These are phyloP conservation scores for Ceratotherium simum DNA, from an alignment of 2,113 vertebrate species.

Conservation along the genomic window DNA sequence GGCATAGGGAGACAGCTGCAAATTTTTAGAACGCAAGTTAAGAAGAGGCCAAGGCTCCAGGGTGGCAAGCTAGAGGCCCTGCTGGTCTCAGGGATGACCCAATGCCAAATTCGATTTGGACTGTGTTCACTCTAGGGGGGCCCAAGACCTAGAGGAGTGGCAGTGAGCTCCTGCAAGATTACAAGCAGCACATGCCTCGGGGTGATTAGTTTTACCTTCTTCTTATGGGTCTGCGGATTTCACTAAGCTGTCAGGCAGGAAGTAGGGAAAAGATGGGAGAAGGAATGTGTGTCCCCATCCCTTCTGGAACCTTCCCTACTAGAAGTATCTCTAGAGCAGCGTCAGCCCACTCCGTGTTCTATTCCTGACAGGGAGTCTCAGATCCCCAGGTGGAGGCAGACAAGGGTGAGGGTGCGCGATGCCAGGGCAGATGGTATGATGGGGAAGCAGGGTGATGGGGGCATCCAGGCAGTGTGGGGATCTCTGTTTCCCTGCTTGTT, in stretches of 20 bases:
- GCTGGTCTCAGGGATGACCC: background rate
- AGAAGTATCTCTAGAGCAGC: background rate
- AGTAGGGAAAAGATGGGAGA: background rate
- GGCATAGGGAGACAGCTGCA: rapidly evolving
- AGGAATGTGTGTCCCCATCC: too few relatives aligned
- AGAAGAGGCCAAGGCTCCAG: background rate
- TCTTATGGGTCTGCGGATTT: rapidly evolving
- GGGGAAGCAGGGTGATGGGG: background rate
- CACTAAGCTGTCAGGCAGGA: background rate
- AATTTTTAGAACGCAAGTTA: background rate
- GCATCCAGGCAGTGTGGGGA: rapidly evolving
- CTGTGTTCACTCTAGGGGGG: rapidly evolving
- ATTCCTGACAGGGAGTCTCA: background rate
- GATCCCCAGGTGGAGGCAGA: background rate
- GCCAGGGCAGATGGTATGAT: background rate
- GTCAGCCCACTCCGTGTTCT: background rate
- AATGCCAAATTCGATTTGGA: background rate
- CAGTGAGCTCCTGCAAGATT: background rate
- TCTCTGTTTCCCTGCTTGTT: background rate
- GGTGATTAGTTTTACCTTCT: rapidly evolving
- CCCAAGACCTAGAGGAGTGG: background rate
- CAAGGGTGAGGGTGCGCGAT: background rate
- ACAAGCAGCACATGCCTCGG: background rate
- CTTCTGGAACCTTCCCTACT: background rate
- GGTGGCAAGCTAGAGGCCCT: background rate